A percentile compares a stretch with the other conserved stretches of the same genome.
phyloP scores from a whole-genome alignment of 2,113 vertebrate genomes.

The Copsychus sechellarum region DNA sequence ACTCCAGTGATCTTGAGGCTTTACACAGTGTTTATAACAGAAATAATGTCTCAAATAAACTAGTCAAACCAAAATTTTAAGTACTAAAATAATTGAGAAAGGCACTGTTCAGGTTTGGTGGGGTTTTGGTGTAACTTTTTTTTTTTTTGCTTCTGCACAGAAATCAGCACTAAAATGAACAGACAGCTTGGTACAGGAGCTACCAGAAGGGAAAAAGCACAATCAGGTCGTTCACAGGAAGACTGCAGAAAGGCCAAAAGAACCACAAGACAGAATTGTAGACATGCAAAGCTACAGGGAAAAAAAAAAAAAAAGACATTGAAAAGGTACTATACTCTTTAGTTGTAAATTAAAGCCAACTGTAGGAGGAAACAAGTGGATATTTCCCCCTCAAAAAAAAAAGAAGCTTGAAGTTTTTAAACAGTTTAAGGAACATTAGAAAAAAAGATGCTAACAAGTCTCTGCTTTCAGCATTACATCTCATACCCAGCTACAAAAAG shows the following conservation, averaged over 20 bases:
- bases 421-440: neutral
- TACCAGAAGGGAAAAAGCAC: neutral
- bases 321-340: neutral
- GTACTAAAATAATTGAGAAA: neutral
- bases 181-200: neutral
- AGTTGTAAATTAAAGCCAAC: neutral
- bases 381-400: neutral
- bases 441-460: neutral
- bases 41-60: neutral
- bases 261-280: neutral
- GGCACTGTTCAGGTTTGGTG: neutral
- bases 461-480: neutral
- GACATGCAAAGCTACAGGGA: neutral
- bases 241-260: neutral
- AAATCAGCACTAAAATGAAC: neutral
- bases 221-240: neutral
- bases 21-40: neutral
- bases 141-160: neutral
- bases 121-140: neutral
- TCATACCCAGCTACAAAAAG: neutral
- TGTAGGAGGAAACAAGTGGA: neutral
- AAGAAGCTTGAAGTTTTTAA: neutral
- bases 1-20: neutral
- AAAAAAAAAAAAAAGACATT: neutral
- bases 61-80: neutral